These are phyloP conservation scores for Molorchus minor DNA, from an alignment of 2,888 invertebrate genomes.

Conservation along the genomic window DNA sequence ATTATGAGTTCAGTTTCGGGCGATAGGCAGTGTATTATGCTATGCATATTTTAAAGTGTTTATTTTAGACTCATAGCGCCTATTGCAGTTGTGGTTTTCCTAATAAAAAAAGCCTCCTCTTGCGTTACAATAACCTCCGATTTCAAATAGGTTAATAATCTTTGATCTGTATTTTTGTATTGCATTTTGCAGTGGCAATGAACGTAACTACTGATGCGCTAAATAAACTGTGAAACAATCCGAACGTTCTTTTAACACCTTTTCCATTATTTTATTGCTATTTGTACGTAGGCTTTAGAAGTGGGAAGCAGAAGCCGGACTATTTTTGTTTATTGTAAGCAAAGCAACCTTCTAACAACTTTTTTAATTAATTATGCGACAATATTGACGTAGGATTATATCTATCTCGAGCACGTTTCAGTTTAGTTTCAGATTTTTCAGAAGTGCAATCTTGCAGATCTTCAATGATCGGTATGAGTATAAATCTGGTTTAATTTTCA, in stretches of 20 bases:
- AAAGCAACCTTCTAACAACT: conserved; percentile 35
- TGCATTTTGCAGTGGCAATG: conserved; percentile 1
- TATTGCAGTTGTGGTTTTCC: too few species aligned
- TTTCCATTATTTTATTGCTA: too few species aligned
- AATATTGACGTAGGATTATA: conserved; percentile 37
- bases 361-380: conserved; percentile 39
- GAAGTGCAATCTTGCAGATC: background rate
- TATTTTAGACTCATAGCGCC: too few species aligned
- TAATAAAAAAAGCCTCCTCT: too few species aligned
- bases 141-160: too few species aligned
- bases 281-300: conserved; percentile 41
- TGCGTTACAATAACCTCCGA: too few species aligned
- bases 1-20: too few species aligned
- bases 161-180: background rate
- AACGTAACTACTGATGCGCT: conserved; percentile 1
- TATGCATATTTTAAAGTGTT: too few species aligned
- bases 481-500: background rate
- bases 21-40: too few species aligned
- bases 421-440: background rate
- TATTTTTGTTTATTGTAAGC: conserved; percentile 37
- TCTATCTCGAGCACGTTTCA: conserved; percentile 23
- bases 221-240: background rate
- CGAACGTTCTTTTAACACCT: too few species aligned
- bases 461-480: too few species aligned
- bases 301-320: conserved; percentile 46